Percentiles rank a stretch among this genome's conserved stretches.
phyloP scores from a whole-genome alignment of 1,140 invertebrate genomes.

The Monochamus saltuarius region DNA sequence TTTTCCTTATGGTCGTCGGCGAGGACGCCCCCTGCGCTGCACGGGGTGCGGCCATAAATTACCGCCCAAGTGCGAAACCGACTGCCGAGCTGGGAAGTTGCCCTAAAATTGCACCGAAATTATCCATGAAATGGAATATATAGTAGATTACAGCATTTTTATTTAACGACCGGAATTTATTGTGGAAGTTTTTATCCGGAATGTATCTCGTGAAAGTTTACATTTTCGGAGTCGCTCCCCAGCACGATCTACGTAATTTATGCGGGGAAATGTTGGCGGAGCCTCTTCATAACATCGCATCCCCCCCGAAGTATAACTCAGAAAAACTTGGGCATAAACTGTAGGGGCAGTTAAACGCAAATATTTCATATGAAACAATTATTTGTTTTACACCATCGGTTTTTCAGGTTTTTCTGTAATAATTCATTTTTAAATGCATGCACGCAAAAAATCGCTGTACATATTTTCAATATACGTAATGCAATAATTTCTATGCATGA shows the following conservation, averaged over 20 bases:
- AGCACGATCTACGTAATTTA: conserved; percentile 14
- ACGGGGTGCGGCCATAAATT: conserved; percentile 31
- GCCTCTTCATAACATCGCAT: too few relatives aligned
- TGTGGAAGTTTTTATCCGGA: conserved; percentile 30
- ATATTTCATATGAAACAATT: too few relatives aligned
- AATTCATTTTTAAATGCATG: too few relatives aligned
- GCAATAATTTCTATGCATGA: too few relatives aligned
- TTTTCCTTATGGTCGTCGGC: not conserved
- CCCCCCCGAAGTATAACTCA: too few relatives aligned
- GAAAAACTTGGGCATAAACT: too few relatives aligned
- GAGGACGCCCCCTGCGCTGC: conserved; percentile 29
- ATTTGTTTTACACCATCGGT: too few relatives aligned
- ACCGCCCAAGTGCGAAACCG: conserved; percentile 37
- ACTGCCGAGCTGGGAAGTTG: conserved; percentile 30
- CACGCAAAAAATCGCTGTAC: too few relatives aligned
- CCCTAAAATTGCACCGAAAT: conserved; percentile 33
- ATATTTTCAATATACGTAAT: too few relatives aligned
- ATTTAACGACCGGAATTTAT: conserved; percentile 35
- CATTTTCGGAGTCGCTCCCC: conserved; percentile 17
- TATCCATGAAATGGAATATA: conserved; percentile 41
- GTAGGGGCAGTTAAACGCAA: too few relatives aligned
- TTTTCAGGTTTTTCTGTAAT: too few relatives aligned
- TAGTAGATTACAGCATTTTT: conserved; percentile 38
- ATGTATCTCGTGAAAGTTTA: conserved; percentile 24
- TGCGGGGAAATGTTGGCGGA: not conserved